phyloP scores from a whole-genome alignment of 1,140 invertebrate genomes.

The Dendrolimus kikuchii region DNA sequence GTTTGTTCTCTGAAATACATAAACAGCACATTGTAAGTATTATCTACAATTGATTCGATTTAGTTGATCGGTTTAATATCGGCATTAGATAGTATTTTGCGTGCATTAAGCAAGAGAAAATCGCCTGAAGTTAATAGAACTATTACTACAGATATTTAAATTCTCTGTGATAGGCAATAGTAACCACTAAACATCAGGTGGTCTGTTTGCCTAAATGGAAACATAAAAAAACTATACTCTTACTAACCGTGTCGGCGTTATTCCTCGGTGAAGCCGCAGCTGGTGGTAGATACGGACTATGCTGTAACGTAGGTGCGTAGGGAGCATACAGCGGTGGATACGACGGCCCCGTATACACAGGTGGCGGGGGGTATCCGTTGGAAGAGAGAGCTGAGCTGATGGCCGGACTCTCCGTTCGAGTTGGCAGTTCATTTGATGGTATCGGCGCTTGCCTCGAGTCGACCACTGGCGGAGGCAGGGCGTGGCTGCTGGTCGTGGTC shows the following conservation, averaged over 20 bases:
- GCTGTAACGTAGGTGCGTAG: slow-evolving; percentile 77
- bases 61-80: no score
- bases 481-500: slow-evolving; percentile 27
- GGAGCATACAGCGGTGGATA: slow-evolving; percentile 83
- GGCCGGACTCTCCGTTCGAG: slow-evolving; percentile 31
- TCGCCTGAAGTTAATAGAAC: no score
- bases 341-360: slow-evolving; percentile 74
- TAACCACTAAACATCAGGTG: no score
- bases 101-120: no score
- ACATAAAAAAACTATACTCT: not conserved
- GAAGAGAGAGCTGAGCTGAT: slow-evolving; percentile 34
- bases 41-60: not conserved
- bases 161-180: no score
- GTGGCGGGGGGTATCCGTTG: slow-evolving; percentile 53
- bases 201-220: no score
- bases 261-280: slow-evolving; percentile 77
- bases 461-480: slow-evolving; percentile 32
- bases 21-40: slow-evolving; percentile 4
- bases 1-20: slow-evolving; percentile 61
- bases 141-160: no score
- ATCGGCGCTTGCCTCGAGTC: slow-evolving; percentile 40
- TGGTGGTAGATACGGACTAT: slow-evolving; percentile 78
- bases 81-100: no score
- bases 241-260: slow-evolving; percentile 74
- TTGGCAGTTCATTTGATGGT: slow-evolving; percentile 29